Evolutionary conservation across 2,797 vertebrate species (phyloP).

Genomic region (Podarcis lilfordi): DNA sequence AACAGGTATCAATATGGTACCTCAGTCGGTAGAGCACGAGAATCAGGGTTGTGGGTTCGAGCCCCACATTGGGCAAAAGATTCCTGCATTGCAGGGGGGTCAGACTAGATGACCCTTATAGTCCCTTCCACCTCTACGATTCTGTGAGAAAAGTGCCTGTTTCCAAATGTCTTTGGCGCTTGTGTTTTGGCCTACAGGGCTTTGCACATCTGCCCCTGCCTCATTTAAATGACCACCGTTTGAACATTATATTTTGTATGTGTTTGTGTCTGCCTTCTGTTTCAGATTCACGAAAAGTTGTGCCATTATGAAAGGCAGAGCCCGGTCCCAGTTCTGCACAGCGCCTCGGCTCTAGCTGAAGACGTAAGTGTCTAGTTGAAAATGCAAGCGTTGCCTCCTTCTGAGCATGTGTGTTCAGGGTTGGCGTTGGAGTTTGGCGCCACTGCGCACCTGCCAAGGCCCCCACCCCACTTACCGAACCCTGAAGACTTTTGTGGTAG

Average conservation of each 20-base stretch:
- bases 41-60: too few species aligned
- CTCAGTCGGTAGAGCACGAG: too few species aligned
- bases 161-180: too few species aligned
- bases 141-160: too few species aligned
- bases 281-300: slow-evolving; percentile 93
- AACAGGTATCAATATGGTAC: too few species aligned
- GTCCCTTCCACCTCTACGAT: too few species aligned
- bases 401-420: neutral
- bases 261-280: slow-evolving; percentile 31
- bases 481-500: neutral
- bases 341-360: slow-evolving; percentile 88
- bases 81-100: too few species aligned
- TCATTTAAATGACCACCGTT: too few species aligned
- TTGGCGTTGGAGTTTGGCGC: neutral
- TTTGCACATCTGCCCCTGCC: too few species aligned
- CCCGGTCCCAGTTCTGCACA: slow-evolving; percentile 89
- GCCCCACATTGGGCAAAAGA: too few species aligned
- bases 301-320: slow-evolving; percentile 90
- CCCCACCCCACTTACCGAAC: neutral
- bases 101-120: too few species aligned
- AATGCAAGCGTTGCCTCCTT: neutral
- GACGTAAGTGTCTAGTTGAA: slow-evolving; percentile 82
- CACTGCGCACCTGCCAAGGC: neutral
- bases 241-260: neutral
- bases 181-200: too few species aligned